phyloP scores from a whole-genome alignment of 2,113 vertebrate species.

The Crotophaga sulcirostris region DNA sequence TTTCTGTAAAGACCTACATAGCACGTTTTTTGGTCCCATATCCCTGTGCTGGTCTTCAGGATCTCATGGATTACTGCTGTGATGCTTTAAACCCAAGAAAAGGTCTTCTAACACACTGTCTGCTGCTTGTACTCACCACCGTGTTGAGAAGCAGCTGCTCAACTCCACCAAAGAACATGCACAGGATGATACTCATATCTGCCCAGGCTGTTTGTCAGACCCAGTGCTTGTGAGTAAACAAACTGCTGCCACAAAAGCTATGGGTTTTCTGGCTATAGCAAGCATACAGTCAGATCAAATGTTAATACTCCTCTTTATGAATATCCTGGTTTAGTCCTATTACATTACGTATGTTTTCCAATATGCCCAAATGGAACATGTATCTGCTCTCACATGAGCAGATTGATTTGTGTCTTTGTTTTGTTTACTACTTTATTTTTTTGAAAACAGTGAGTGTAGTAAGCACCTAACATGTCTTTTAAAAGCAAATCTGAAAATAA shows the following conservation, averaged over 20 bases:
- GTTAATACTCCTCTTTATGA: not conserved
- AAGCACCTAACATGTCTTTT: not conserved
- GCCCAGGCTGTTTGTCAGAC: not conserved
- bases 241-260: not conserved
- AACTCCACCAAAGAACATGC: rapidly evolving
- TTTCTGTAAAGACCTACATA: rapidly evolving
- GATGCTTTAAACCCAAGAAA: not conserved
- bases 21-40: not conserved
- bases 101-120: rapidly evolving
- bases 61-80: not conserved
- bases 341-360: not conserved
- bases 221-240: not conserved
- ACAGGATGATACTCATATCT: rapidly evolving
- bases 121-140: not conserved
- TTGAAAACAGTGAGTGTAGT: not conserved
- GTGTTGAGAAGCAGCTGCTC: rapidly evolving
- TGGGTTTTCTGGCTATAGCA: not conserved
- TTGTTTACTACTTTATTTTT: not conserved
- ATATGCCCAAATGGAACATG: rapidly evolving
- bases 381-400: not conserved
- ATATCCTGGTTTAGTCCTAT: not conserved
- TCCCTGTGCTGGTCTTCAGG: not conserved
- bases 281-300: not conserved
- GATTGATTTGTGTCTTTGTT: not conserved
- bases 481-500: not conserved